These are phyloP conservation scores for Dendrophyllia cribrosa DNA, from an alignment of 64 coral and sea anemone genomes.

Conservation along the genomic window DNA sequence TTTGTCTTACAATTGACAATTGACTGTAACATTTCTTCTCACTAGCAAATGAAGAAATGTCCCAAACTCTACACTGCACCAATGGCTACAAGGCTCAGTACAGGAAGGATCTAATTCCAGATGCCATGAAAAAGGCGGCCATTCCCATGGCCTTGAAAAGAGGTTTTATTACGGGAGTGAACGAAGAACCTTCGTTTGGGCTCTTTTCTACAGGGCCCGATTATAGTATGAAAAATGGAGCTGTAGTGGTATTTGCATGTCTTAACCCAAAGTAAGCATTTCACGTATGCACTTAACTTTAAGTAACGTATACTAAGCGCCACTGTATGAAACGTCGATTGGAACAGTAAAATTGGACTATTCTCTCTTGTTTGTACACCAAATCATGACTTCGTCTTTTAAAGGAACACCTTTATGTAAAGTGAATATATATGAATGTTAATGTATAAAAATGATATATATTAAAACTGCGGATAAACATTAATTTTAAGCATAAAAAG, in stretches of 20 bases:
- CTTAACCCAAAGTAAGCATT: slow-evolving; percentile 76
- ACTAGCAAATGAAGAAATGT: slow-evolving; percentile 58
- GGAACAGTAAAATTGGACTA: no score
- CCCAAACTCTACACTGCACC: slow-evolving; percentile 85
- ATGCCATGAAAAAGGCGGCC: slow-evolving; percentile 87
- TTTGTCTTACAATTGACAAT: no score
- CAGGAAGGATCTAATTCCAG: slow-evolving; percentile 89
- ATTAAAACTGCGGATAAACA: no score
- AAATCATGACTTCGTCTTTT: no score
- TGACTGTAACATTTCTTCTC: not conserved
- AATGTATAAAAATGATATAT: no score
- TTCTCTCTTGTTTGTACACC: no score
- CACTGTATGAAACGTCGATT: no score
- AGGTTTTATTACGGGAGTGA: slow-evolving; percentile 62
- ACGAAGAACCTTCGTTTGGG: slow-evolving; percentile 71
- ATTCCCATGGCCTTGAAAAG: slow-evolving; percentile 90
- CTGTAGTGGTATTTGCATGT: slow-evolving; percentile 80
- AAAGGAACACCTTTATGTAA: no score
- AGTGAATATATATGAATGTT: no score
- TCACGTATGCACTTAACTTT: no score
- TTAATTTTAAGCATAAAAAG: no score
- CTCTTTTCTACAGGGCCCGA: slow-evolving; percentile 81
- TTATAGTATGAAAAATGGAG: slow-evolving; percentile 75
- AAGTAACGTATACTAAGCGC: no score
- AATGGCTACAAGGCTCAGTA: slow-evolving; percentile 87